Evolutionary conservation across 1,140 invertebrate species (phyloP).

Genomic region (Saccostrea echinata): DNA sequence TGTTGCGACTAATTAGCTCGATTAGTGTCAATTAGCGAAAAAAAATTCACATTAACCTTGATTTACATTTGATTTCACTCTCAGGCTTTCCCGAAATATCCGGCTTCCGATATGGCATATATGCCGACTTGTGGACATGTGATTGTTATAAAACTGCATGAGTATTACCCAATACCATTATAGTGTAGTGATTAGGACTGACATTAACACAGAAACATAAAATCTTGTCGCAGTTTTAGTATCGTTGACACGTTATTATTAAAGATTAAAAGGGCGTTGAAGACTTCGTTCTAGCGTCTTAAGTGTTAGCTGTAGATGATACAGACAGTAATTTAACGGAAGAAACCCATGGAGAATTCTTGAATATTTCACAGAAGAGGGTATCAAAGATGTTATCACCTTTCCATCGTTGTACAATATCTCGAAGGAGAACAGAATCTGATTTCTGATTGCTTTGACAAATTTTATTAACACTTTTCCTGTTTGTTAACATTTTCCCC

Average conservation of each 20-base stretch:
- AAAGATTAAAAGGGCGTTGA: neutral
- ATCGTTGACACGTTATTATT: neutral
- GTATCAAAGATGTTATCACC: neutral
- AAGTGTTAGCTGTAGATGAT: neutral
- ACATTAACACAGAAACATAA: slow-evolving; percentile 25
- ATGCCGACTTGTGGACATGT: neutral
- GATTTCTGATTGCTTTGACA: too few species aligned
- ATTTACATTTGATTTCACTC: slow-evolving; percentile 32
- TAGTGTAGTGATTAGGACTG: neutral
- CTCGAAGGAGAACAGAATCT: too few species aligned
- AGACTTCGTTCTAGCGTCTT: neutral
- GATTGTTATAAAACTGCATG: slow-evolving; percentile 26
- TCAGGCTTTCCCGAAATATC: slow-evolving; percentile 13
- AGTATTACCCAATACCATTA: neutral
- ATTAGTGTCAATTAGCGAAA: slow-evolving; percentile 39
- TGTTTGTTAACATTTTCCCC: too few species aligned
- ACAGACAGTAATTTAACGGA: too few species aligned
- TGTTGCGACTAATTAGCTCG: slow-evolving; percentile 20
- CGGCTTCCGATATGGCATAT: neutral
- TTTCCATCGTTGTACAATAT: too few species aligned
- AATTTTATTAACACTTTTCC: too few species aligned
- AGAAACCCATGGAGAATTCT: neutral
- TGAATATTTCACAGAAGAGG: neutral
- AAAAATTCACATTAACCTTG: slow-evolving; percentile 7
- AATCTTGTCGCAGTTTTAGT: neutral